Evolutionary conservation across 2,797 vertebrate species (phyloP).

Genomic region (Choloepus didactylus): DNA sequence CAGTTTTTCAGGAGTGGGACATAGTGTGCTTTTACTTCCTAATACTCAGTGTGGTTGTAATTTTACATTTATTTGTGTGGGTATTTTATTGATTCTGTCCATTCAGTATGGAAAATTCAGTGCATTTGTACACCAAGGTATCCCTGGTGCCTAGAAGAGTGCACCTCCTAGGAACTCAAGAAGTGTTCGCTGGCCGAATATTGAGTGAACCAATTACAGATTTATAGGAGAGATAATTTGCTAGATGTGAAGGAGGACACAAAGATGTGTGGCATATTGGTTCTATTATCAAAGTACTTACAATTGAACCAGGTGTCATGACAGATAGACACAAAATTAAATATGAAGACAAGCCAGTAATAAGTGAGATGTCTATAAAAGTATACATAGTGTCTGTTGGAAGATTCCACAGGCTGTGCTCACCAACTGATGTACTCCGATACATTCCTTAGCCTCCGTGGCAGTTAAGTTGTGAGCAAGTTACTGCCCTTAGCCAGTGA

Average conservation of each 20-base stretch:
- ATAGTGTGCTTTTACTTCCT: not conserved
- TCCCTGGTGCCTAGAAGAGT: constrained; percentile 37
- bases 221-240: constrained; percentile 67
- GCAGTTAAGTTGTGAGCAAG: not conserved
- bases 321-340: constrained; percentile 66
- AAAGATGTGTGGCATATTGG: constrained; percentile 61
- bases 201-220: constrained; percentile 61
- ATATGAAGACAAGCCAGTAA: constrained; percentile 66
- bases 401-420: constrained; percentile 56
- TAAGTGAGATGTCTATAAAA: constrained; percentile 66
- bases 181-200: constrained; percentile 52
- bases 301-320: constrained; percentile 66
- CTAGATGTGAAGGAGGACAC: constrained; percentile 51
- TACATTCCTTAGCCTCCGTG: not conserved
- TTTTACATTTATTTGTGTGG: not conserved
- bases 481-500: not conserved
- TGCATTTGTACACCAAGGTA: constrained; percentile 19
- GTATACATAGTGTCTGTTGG: constrained; percentile 45
- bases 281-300: constrained; percentile 69
- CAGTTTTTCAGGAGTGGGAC: not conserved
- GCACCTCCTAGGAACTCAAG: constrained; percentile 29
- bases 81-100: constrained; percentile 35
- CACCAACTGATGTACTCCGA: constrained; percentile 7
- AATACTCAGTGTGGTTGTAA: constrained; percentile 15
- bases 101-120: not conserved